These are phyloP conservation scores for Euura lappo DNA, from an alignment of 1,140 invertebrate species.

Conservation along the genomic window DNA sequence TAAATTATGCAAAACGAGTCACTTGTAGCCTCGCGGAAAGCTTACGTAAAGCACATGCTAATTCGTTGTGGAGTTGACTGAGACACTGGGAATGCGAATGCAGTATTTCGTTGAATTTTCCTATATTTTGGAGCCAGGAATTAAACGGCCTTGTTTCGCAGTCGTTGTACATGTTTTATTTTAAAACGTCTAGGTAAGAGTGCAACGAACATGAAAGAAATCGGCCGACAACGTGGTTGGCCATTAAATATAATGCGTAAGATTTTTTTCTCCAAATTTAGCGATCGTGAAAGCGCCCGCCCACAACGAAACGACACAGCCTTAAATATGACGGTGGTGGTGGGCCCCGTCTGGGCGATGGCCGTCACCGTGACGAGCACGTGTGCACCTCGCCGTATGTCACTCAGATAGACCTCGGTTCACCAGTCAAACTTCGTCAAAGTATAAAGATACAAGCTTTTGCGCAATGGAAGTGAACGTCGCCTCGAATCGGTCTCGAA, in stretches of 20 bases:
- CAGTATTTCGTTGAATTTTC: too few species aligned
- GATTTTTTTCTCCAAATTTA: constrained; percentile 43
- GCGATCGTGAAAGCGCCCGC: constrained; percentile 52
- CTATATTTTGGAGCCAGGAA: too few species aligned
- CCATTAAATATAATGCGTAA: constrained; percentile 26
- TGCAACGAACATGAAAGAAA: constrained; percentile 23
- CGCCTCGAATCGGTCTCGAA: not conserved
- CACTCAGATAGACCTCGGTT: constrained; percentile 43
- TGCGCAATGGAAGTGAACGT: not conserved
- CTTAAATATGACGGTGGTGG: constrained; percentile 25
- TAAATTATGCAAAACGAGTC: too few species aligned
- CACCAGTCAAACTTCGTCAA: constrained; percentile 42
- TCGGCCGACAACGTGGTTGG: constrained; percentile 18
- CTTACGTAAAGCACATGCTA: too few species aligned
- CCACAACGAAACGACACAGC: constrained; percentile 44
- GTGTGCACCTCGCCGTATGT: constrained; percentile 55
- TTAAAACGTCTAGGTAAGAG: not conserved
- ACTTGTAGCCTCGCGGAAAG: too few species aligned
- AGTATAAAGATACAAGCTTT: constrained; percentile 13
- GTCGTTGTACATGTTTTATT: too few species aligned
- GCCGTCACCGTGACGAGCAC: constrained; percentile 60
- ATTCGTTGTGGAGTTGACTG: too few species aligned
- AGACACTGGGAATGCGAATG: too few species aligned
- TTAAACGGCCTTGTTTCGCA: too few species aligned
- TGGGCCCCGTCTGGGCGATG: constrained; percentile 49